Conservation (phyloP, 2,113 vertebrate species). For the Cardinalis cardinalis region DNA sequence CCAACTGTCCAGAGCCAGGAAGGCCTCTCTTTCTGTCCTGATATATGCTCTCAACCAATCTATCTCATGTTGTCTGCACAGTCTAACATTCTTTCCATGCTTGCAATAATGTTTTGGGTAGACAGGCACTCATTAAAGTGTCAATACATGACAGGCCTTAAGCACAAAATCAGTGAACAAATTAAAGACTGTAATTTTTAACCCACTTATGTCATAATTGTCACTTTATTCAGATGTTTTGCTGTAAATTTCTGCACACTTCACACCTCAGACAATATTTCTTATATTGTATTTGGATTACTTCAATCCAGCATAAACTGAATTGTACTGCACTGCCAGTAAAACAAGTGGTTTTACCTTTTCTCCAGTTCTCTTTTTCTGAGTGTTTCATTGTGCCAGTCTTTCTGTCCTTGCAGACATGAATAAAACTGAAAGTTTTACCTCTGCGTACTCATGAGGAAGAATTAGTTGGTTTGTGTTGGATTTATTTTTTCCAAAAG, state of each 20-base stretch:
- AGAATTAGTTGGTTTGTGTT: neutral
- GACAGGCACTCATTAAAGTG: neutral
- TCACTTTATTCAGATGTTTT: neutral
- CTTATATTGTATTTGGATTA: neutral
- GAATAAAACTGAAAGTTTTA: neutral
- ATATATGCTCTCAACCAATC: neutral
- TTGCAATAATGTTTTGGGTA: conserved; percentile 3
- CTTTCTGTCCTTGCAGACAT: neutral
- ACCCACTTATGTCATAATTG: neutral
- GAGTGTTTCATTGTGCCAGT: neutral
- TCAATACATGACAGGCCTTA: neutral
- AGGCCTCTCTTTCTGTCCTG: neutral
- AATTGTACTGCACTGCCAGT: neutral
- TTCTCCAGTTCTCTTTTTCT: neutral
- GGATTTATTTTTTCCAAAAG: neutral
- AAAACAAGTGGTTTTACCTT: neutral
- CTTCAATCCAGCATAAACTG: neutral
- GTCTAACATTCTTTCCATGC: neutral
- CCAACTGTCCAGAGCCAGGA: neutral
- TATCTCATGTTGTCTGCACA: neutral
- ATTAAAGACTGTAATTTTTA: neutral
- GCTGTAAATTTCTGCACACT: neutral
- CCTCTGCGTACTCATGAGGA: neutral
- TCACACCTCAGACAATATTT: neutral
- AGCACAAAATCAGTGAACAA: neutral